These are phyloP conservation scores for Diaphora mendica DNA, from an alignment of 2,888 invertebrate genomes.

Conservation along the genomic window DNA sequence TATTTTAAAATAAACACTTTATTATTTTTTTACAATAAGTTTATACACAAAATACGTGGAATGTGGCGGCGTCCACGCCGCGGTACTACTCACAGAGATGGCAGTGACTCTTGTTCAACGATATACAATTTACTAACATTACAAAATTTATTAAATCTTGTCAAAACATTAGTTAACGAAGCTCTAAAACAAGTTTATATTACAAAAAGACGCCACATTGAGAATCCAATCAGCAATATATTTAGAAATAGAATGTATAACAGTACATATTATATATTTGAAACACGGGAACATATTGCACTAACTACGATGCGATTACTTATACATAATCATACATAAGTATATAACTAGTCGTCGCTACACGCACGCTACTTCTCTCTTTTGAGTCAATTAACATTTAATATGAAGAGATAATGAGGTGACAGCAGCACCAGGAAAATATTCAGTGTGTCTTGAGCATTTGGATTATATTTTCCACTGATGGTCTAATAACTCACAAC, in stretches of 20 bases:
- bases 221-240: neutral
- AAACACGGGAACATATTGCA: slow-evolving; percentile 24
- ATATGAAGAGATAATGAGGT: slow-evolving; percentile 20
- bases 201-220: neutral
- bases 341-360: slow-evolving; percentile 24
- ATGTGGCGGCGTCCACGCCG: slow-evolving; percentile 31
- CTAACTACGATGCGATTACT: slow-evolving; percentile 23
- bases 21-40: slow-evolving; percentile 60
- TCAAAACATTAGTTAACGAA: slow-evolving; percentile 8
- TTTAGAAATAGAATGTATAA: slow-evolving; percentile 7
- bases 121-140: slow-evolving; percentile 6
- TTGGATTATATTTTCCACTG: neutral
- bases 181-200: slow-evolving; percentile 8
- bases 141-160: slow-evolving; percentile 8
- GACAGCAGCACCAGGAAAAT: neutral
- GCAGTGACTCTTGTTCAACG: slow-evolving; percentile 11
- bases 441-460: neutral
- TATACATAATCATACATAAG: neutral
- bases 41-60: slow-evolving; percentile 58
- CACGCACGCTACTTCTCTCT: slow-evolving; percentile 42
- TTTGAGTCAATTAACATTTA: slow-evolving; percentile 30
- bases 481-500: neutral
- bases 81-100: slow-evolving; percentile 4
- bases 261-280: slow-evolving; percentile 7
- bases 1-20: slow-evolving; percentile 65